A percentile compares a stretch with the other conserved stretches of the same genome.
Conservation (phyloP, 2,888 invertebrate genomes). For the Spodoptera exigua region DNA sequence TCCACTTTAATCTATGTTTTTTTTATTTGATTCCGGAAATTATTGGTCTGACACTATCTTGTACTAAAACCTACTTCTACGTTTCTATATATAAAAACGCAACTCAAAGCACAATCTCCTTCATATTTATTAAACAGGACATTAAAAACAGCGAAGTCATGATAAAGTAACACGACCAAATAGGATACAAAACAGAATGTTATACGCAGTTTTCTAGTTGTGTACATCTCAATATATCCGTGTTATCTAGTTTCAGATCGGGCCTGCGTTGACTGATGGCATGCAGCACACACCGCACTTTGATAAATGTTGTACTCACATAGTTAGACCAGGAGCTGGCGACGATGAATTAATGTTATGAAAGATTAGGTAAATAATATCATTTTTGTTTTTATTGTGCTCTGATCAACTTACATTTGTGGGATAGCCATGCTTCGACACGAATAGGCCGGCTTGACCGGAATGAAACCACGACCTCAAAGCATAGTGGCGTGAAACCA, state of each 20-base stretch:
- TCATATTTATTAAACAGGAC: neutral
- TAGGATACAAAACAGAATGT: conserved; percentile 5
- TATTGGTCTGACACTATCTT: too few relatives aligned
- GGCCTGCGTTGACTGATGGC: conserved; percentile 67
- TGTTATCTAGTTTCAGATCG: conserved; percentile 57
- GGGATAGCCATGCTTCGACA: too few relatives aligned
- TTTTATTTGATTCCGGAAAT: too few relatives aligned
- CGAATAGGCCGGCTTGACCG: too few relatives aligned
- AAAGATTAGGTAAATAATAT: neutral
- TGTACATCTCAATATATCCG: conserved; percentile 48
- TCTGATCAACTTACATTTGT: too few relatives aligned
- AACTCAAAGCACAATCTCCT: neutral
- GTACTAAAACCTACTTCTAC: too few relatives aligned
- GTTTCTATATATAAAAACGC: too few relatives aligned
- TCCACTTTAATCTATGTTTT: too few relatives aligned
- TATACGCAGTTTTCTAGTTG: conserved; percentile 28
- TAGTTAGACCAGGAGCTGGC: conserved; percentile 32
- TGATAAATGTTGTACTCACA: conserved; percentile 61
- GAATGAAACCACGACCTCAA: too few relatives aligned
- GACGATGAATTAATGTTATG: neutral
- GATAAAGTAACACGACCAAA: conserved; percentile 20
- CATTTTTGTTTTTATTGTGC: too few relatives aligned
- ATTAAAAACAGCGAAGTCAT: neutral
- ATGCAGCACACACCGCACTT: conserved; percentile 56
- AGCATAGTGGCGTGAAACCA: too few relatives aligned